Conservation (phyloP, 2,888 invertebrate species). For the Charanyca ferruginea region DNA sequence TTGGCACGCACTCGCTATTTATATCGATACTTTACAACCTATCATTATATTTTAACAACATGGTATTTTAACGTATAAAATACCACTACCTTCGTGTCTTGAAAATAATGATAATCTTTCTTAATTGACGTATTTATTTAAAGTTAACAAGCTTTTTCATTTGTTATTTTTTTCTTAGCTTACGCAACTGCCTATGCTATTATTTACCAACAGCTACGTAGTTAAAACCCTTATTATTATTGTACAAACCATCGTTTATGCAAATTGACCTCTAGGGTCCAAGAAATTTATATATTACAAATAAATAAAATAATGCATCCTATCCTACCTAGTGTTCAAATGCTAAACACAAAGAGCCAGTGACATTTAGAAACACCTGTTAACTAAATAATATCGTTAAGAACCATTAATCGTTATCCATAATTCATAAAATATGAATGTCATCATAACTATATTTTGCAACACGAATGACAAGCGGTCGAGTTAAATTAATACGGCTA, state of each 20-base stretch:
- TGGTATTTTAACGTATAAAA: constrained; percentile 38
- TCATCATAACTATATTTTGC: constrained; percentile 36
- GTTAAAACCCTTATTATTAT: constrained; percentile 34
- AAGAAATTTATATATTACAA: constrained; percentile 24
- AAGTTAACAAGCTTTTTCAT: constrained; percentile 33
- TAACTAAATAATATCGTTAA: constrained; percentile 36
- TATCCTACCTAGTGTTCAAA: constrained; percentile 21
- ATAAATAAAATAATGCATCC: constrained; percentile 18
- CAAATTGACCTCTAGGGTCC: constrained; percentile 21
- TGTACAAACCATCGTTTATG: constrained; percentile 39
- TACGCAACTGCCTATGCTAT: constrained; percentile 12
- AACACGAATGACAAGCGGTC: constrained; percentile 54
- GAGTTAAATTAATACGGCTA: constrained; percentile 77
- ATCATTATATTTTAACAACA: constrained; percentile 47
- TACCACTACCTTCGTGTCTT: constrained; percentile 16
- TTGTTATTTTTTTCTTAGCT: constrained; percentile 27
- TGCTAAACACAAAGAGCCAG: constrained; percentile 22
- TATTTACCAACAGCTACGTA: constrained; percentile 42
- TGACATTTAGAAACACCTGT: constrained; percentile 54
- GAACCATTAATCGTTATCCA: constrained; percentile 21
- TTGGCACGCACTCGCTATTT: constrained; percentile 57
- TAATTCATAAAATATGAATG: constrained; percentile 18
- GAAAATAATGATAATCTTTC: constrained; percentile 37
- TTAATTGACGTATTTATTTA: constrained; percentile 56
- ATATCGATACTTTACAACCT: constrained; percentile 73